Evolutionary conservation across 2,888 invertebrate species (phyloP).

Genomic region (Eilema griseolum): DNA sequence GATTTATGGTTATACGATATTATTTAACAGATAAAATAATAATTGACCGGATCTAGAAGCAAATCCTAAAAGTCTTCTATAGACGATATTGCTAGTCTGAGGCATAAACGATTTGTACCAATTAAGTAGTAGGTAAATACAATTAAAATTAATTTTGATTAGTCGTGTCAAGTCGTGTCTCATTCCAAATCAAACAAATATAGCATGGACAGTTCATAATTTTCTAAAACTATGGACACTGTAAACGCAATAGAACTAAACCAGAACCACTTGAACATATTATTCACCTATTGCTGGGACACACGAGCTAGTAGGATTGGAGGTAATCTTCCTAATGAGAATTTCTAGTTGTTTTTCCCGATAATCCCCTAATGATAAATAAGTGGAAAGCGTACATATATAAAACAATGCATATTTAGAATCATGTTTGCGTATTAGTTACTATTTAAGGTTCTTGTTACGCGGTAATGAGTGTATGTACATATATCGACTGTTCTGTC

Average conservation of each 20-base stretch:
- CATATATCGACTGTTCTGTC: no score
- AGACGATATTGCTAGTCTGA: background rate
- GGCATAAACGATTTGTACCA: no score
- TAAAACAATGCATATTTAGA: background rate
- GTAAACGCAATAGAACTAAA: no score
- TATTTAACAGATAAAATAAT: slow-evolving; percentile 81
- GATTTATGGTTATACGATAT: slow-evolving; percentile 82
- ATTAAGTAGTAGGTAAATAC: no score
- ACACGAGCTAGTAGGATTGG: background rate
- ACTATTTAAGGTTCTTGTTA: background rate
- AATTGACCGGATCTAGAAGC: slow-evolving; percentile 69
- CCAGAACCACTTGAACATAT: no score
- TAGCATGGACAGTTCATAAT: no score
- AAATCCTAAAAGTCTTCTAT: slow-evolving; percentile 20
- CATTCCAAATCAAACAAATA: no score
- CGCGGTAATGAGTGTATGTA: background rate
- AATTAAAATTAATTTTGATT: no score
- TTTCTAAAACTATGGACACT: no score
- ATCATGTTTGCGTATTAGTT: background rate
- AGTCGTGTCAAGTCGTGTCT: no score
- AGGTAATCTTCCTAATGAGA: background rate
- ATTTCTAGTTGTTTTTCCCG: background rate
- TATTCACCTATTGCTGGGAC: background rate
- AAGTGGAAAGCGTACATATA: background rate
- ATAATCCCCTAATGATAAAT: background rate